Evolutionary conservation across 2,113 vertebrate species (phyloP), one percentile per base, ranked within the genome.

Genomic region (Ailuropoda melanoleuca): DNA sequence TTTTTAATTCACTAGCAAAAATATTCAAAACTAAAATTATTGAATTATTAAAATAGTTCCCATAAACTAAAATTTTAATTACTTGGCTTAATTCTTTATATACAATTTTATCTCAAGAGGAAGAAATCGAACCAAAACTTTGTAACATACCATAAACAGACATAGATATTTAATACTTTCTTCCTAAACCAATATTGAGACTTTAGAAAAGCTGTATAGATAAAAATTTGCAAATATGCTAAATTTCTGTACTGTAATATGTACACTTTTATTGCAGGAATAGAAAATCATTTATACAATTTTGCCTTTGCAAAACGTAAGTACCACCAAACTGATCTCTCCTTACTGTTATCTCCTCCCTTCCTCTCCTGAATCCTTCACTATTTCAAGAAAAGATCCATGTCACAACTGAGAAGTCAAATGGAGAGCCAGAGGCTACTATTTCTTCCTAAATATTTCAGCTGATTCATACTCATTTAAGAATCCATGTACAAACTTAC

Each of bases 31-130:
- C 18, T 72, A 85, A 90, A 85, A 60, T 43, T 66, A 86, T 3
- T 96, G 48, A 95, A 75, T 86, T 82, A 68, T 70, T 85, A 89
- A 93, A 92, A 93, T 64, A 58, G 6, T 81, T 88, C 43, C 19
- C 7, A 84, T 78, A 64, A 56, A 58, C 11, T 74, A 62, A 83
- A 88, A 64, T 88, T 80, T 13, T 85, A 72, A 66, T 92, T 68
- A 94, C 15, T 77, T 88, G 56, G 18, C 19, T 85, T 86, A 91
- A 75, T 75, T 56, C 4, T 66, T 2, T 85, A 39, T 18, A 64
- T 80, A 80, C 1, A 77, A 74, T 94, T 96, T 88, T 70, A 94
- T 78, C 53, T 72, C 83, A 70, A 58, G 39, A 31, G 2, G 31
- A 74, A 81, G 6, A 7, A 93, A 86, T 68, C 80, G 56, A 70